Conservation (phyloP, 2,113 vertebrate genomes). For the Scomber japonicus region DNA sequence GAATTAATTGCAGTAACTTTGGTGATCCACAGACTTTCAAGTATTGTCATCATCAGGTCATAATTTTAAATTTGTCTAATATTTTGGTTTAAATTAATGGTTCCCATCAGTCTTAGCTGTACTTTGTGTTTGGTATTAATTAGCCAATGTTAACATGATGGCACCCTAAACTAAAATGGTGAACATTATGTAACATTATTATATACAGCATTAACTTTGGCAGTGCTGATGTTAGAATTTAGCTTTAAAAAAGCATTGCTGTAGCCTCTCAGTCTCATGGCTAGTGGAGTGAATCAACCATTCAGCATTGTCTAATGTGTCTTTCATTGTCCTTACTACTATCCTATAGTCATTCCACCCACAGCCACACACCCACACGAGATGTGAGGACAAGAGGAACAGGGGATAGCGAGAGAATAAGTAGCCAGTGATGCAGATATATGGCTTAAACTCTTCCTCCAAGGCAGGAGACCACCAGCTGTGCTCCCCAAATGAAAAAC, state of each 20-base stretch:
- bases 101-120: not conserved
- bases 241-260: too few species aligned
- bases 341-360: slow-evolving; percentile 32
- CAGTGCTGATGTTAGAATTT: too few species aligned
- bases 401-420: slow-evolving; percentile 32
- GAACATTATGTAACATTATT: not conserved
- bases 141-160: not conserved
- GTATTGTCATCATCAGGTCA: too few species aligned
- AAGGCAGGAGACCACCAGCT: slow-evolving; percentile 72
- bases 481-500: slow-evolving; percentile 68
- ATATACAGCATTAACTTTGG: too few species aligned
- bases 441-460: slow-evolving; percentile 63
- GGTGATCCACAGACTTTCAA: too few species aligned
- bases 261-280: too few species aligned
- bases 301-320: slow-evolving; percentile 41
- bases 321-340: slow-evolving; percentile 14
- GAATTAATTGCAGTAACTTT: too few species aligned
- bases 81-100: too few species aligned
- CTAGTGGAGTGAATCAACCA: not conserved
- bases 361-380: slow-evolving; percentile 2
- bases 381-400: slow-evolving; percentile 40
- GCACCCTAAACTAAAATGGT: too few species aligned
- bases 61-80: too few species aligned
- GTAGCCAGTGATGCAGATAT: slow-evolving; percentile 61
- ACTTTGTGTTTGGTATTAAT: not conserved